A percentile compares a stretch with the other conserved stretches of the same genome.
Conservation (phyloP, 92 coral and sea anemone genomes). For the Actinernus sp. region DNA sequence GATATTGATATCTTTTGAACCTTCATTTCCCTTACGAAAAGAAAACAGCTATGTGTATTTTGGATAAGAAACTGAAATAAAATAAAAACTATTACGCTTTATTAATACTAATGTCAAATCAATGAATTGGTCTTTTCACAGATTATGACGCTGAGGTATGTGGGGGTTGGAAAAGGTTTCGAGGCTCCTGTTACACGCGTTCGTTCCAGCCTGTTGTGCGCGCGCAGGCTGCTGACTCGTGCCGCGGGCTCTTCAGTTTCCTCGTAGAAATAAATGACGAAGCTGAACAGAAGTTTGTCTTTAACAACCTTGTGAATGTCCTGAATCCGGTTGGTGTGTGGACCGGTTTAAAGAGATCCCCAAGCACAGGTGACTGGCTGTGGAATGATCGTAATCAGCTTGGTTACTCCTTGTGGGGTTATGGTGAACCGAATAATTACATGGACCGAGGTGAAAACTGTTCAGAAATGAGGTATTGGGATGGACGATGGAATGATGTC, state of each 20-base stretch:
- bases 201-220: background rate
- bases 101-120: too few species aligned
- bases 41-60: too few species aligned
- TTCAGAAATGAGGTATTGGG: constrained; percentile 38
- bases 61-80: too few species aligned
- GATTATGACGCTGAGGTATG: constrained; percentile 27
- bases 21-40: too few species aligned
- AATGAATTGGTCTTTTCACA: too few species aligned
- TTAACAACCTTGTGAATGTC: background rate
- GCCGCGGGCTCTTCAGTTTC: constrained; percentile 1
- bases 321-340: constrained; percentile 12
- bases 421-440: constrained; percentile 43
- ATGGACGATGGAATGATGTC: constrained; percentile 62
- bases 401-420: constrained; percentile 20
- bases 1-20: too few species aligned
- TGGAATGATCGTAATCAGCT: constrained; percentile 2
- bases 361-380: constrained; percentile 8
- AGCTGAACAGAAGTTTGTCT: constrained; percentile 17
- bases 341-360: constrained; percentile 9
- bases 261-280: constrained; percentile 20
- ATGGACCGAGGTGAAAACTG: constrained; percentile 50
- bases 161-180: constrained; percentile 22
- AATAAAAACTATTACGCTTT: too few species aligned
- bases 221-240: background rate
- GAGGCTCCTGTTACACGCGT: constrained; percentile 21